Percentiles rank a stretch among this genome's conserved stretches.
Evolutionary conservation across 2,113 vertebrate species (phyloP).

Genomic region (human): DNA sequence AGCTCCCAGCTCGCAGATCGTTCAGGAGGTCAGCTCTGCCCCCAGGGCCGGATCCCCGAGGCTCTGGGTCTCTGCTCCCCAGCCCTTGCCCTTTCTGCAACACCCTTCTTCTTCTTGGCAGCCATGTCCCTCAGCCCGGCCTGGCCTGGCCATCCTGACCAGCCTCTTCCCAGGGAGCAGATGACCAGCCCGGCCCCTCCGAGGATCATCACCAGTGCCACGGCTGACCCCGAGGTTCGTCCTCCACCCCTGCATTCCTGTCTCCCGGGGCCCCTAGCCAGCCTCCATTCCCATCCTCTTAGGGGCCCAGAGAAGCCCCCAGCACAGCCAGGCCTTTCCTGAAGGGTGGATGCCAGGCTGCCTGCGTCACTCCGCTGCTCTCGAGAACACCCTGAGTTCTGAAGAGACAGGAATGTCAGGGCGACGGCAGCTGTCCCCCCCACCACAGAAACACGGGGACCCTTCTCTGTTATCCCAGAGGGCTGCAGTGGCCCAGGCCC

Average conservation of each 20-base stretch:
- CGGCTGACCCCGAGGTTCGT: slow-evolving; percentile 77
- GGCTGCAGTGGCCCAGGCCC: neutral
- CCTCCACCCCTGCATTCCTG: fast-evolving
- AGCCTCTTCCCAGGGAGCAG: slow-evolving; percentile 77
- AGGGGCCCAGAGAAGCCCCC: neutral
- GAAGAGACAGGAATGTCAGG: neutral
- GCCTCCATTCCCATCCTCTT: neutral
- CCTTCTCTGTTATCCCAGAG: neutral
- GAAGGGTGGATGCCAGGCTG: too few species aligned
- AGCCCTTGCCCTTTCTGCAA: neutral
- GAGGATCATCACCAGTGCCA: slow-evolving; percentile 80
- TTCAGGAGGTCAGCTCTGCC: neutral
- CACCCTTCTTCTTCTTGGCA: neutral
- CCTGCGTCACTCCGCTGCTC: neutral
- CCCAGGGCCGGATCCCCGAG: too few species aligned
- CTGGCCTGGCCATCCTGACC: slow-evolving; percentile 63
- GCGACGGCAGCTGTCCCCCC: neutral
- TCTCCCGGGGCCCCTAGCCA: neutral
- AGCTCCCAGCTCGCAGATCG: neutral
- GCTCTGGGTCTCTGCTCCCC: neutral
- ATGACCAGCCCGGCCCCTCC: slow-evolving; percentile 82
- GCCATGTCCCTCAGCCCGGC: neutral
- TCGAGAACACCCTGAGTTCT: neutral
- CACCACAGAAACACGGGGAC: neutral
- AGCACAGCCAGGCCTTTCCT: neutral